These are phyloP conservation scores for Pseudachorutes palmiensis DNA, from an alignment of 1,140 invertebrate species.

Conservation along the genomic window DNA sequence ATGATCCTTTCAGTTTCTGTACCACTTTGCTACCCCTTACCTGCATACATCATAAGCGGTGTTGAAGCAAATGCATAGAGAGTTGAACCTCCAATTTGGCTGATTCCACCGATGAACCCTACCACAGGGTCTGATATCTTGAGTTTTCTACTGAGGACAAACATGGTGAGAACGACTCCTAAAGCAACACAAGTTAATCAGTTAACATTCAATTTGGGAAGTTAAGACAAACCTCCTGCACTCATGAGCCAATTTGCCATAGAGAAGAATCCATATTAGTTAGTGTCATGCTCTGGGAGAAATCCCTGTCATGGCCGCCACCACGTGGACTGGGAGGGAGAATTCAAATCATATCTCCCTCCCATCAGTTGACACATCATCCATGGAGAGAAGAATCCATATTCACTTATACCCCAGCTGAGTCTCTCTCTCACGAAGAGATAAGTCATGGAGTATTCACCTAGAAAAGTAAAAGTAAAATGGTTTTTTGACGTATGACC, in stretches of 20 bases:
- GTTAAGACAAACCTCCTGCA: too few relatives aligned
- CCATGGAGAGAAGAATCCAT: slow-evolving; percentile 8
- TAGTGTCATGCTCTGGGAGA: too few relatives aligned
- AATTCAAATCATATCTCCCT: too few relatives aligned
- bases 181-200: too few relatives aligned
- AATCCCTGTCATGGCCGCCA: too few relatives aligned
- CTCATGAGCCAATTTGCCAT: slow-evolving; percentile 5
- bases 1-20: too few relatives aligned
- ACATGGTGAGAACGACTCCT: not conserved
- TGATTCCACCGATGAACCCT: slow-evolving; percentile 2
- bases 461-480: not conserved
- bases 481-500: not conserved
- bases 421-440: slow-evolving; percentile 7
- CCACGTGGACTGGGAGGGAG: too few relatives aligned
- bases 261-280: too few relatives aligned
- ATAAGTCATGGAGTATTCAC: slow-evolving; percentile 4
- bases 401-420: not conserved
- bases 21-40: not conserved
- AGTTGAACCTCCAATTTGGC: not conserved
- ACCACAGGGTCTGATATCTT: slow-evolving; percentile 14
- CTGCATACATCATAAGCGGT: not conserved
- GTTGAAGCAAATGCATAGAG: slow-evolving; percentile 11
- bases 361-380: too few relatives aligned
- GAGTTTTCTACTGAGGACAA: not conserved
- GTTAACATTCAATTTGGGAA: too few relatives aligned